These are phyloP conservation scores for Drosophila kanapiae DNA, from an alignment of 1,140 invertebrate genomes.

Conservation along the genomic window DNA sequence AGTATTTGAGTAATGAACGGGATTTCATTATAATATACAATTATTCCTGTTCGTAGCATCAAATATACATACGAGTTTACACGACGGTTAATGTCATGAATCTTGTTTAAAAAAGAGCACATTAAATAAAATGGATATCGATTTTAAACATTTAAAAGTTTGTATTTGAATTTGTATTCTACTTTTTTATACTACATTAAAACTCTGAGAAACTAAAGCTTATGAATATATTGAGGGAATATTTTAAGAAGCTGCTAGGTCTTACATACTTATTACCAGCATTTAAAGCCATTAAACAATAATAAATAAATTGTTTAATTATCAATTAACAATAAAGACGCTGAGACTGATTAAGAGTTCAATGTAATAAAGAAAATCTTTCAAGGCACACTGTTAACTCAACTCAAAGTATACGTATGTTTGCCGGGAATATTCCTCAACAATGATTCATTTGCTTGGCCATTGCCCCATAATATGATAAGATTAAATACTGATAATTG, in stretches of 20 bases:
- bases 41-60: slow-evolving; percentile 46
- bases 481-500: neutral
- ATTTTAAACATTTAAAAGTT: too few species aligned
- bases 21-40: slow-evolving; percentile 82
- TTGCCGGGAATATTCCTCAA: slow-evolving; percentile 1
- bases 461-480: neutral
- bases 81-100: neutral
- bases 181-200: too few species aligned
- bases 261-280: too few species aligned
- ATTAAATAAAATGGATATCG: too few species aligned
- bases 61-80: slow-evolving; percentile 9
- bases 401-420: neutral
- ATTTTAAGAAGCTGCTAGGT: neutral
- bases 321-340: neutral
- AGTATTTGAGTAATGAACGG: slow-evolving; percentile 78
- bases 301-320: too few species aligned
- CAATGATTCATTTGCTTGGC: slow-evolving; percentile 1
- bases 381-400: neutral
- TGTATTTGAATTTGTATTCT: too few species aligned
- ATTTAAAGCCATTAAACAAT: neutral
- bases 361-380: neutral
- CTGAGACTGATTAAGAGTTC: slow-evolving; percentile 1
- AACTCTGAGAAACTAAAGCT: too few species aligned
- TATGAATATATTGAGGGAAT: neutral
- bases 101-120: neutral